phyloP scores from a whole-genome alignment of 2,797 vertebrate genomes.

The Varecia variegata region DNA sequence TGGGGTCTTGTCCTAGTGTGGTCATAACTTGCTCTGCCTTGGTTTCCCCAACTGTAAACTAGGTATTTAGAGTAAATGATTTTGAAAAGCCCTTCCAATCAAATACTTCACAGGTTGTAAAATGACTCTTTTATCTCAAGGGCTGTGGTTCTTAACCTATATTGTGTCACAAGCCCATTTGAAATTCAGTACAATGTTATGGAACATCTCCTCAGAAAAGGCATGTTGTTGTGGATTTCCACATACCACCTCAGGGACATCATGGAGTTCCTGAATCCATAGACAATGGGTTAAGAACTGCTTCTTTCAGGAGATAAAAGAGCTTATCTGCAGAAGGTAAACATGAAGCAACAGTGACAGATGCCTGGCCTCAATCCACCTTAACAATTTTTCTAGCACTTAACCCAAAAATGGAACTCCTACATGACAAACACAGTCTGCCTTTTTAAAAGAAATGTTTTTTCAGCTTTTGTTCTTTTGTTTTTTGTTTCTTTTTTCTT shows the following conservation, averaged over 20 bases:
- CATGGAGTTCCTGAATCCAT: slow-evolving; percentile 38
- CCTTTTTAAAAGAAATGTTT: slow-evolving; percentile 29
- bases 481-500: neutral
- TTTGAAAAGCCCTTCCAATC: slow-evolving; percentile 40
- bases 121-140: slow-evolving; percentile 40
- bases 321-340: slow-evolving; percentile 41
- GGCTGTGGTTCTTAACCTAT: slow-evolving; percentile 39
- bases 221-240: neutral
- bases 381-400: slow-evolving; percentile 35
- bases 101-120: slow-evolving; percentile 30
- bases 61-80: slow-evolving; percentile 18
- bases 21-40: neutral
- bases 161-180: slow-evolving; percentile 21
- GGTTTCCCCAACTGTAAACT: slow-evolving; percentile 5
- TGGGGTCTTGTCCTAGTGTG: slow-evolving; percentile 19
- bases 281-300: slow-evolving; percentile 3
- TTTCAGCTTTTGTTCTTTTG: neutral
- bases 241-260: slow-evolving; percentile 23
- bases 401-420: neutral
- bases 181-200: slow-evolving; percentile 57
- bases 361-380: neutral
- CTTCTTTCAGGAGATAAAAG: neutral
- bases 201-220: slow-evolving; percentile 37
- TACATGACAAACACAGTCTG: slow-evolving; percentile 2
- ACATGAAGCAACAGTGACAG: slow-evolving; percentile 24